phyloP scores from a whole-genome alignment of 2,797 vertebrate species.

The Pantherophis alleghaniensis region DNA sequence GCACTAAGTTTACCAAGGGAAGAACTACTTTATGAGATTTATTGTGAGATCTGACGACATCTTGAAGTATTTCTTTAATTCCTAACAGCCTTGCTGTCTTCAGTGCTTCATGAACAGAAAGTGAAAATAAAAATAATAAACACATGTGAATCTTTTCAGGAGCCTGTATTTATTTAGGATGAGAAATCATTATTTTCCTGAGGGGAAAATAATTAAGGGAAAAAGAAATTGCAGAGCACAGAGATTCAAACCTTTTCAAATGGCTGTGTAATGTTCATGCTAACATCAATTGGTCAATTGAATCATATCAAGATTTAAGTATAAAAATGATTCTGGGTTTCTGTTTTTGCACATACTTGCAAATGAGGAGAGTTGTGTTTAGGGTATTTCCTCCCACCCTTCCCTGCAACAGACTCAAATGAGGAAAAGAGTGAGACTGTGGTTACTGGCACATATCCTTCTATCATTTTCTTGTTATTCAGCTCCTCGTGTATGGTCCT shows the following conservation, averaged over 20 bases:
- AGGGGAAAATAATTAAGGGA: not conserved
- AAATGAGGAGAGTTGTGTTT: not conserved
- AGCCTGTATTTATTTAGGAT: not conserved
- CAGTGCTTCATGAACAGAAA: not conserved
- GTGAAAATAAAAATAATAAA: not conserved
- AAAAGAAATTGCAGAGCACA: not conserved
- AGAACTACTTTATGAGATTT: not conserved
- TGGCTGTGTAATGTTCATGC: not conserved
- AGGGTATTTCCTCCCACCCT: not conserved
- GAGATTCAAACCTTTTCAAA: not conserved
- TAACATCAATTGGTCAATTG: not conserved
- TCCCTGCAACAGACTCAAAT: not conserved
- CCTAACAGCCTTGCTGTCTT: not conserved
- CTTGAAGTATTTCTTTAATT: not conserved
- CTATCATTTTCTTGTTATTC: not conserved
- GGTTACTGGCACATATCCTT: not conserved
- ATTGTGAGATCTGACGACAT: not conserved
- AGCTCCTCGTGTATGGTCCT: not conserved
- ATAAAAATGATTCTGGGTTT: not conserved
- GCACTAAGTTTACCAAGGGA: not conserved
- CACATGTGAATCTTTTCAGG: not conserved
- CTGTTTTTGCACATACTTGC: not conserved
- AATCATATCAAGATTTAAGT: not conserved
- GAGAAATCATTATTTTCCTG: not conserved
- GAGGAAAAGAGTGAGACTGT: not conserved